Conservation (phyloP, 2,113 vertebrate genomes). For the Rhabdornis inornatus region DNA sequence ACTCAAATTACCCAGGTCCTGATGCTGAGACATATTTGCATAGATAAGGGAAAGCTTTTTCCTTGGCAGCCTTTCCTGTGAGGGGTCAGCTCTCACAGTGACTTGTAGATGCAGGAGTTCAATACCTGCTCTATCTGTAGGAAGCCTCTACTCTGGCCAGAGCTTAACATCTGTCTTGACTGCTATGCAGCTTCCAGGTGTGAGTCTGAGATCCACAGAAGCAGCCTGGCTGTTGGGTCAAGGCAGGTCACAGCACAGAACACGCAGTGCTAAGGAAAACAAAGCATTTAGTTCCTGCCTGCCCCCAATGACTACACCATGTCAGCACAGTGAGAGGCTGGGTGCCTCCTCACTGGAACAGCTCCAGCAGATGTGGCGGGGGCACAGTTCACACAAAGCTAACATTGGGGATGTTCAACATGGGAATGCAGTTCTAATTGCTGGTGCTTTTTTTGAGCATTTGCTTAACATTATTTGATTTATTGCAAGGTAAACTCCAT, state of each 20-base stretch:
- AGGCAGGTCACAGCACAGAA: background rate
- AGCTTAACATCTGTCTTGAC: background rate
- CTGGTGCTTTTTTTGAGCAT: background rate
- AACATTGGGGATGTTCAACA: background rate
- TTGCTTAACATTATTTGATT: background rate
- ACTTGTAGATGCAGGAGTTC: background rate
- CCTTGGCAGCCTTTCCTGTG: background rate
- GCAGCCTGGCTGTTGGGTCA: too few species aligned
- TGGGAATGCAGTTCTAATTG: background rate
- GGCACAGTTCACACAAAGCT: background rate
- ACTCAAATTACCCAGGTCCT: background rate
- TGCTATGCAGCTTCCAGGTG: background rate
- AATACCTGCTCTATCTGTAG: background rate
- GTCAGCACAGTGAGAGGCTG: background rate
- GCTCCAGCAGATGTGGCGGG: background rate
- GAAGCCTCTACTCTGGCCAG: background rate
- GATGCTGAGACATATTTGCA: background rate
- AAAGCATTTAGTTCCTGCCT: background rate
- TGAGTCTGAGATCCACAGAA: fast-evolving
- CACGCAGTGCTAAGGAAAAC: background rate
- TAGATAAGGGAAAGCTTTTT: background rate
- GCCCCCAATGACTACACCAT: fast-evolving
- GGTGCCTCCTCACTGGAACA: background rate
- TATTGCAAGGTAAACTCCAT: background rate
- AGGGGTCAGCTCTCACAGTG: background rate